phyloP scores from a whole-genome alignment of 2,888 invertebrate species.

The Cartodere bifasciata region DNA sequence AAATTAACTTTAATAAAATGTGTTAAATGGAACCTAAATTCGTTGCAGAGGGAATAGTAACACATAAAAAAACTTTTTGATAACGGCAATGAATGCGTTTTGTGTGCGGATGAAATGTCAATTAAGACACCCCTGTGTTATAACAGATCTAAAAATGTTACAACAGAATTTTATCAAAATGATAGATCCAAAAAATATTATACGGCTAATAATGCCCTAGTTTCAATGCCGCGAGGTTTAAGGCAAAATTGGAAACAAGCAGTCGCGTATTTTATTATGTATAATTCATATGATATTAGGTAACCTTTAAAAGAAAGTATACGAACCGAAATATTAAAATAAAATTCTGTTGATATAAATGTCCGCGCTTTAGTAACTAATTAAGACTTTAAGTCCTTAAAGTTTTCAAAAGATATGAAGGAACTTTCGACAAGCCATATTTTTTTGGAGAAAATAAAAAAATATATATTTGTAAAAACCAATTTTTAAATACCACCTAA shows the following conservation, averaged over 20 bases:
- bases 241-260: conserved; percentile 15
- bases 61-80: conserved; percentile 1
- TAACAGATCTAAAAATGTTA: conserved; percentile 9
- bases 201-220: conserved; percentile 9
- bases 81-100: conserved; percentile 4
- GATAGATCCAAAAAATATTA: conserved; percentile 9
- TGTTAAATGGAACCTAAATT: too few species aligned
- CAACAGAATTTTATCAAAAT: conserved; percentile 13
- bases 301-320: conserved; percentile 9
- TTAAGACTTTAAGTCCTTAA: conserved; percentile 14
- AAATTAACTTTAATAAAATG: too few species aligned
- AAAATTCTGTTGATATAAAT: conserved; percentile 10
- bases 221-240: conserved; percentile 14
- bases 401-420: conserved; percentile 11
- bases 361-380: conserved; percentile 12
- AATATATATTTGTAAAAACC: conserved; percentile 14
- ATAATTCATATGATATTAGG: conserved; percentile 3
- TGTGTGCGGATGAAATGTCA: conserved; percentile 14
- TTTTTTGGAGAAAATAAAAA: conserved; percentile 14
- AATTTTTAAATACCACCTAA: conserved; percentile 13
- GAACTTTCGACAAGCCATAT: conserved; percentile 11
- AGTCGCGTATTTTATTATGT: conserved; percentile 12
- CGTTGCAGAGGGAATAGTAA: too few species aligned
- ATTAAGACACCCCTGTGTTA: conserved; percentile 15
- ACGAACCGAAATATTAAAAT: conserved; percentile 4